Base-by-base conservation (phyloP, 2,888 invertebrate genomes). In the Acleris laterana region DNA sequence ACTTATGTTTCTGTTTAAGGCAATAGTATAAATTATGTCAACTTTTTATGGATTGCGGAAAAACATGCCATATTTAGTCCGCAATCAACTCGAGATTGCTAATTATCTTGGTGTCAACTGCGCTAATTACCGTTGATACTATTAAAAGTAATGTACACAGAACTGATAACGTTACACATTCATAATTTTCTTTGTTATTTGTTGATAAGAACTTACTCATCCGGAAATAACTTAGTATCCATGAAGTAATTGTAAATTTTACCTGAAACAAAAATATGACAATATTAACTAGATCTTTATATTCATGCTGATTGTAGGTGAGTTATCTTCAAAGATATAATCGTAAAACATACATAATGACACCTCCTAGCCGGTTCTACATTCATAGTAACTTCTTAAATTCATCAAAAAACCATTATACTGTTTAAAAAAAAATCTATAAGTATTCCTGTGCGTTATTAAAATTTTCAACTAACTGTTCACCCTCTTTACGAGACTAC, bases 41-140 rank as follows among this genome's bases (percentile, higher is more conserved):
- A 6, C n/a, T 56, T 56, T 65, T 56, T 61, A 65, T 61, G 65
- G 65, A 55, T 28, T 9, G n/a, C 64, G 64, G 65, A 61, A 61
- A 48, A 50, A 28, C 19, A 32, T 46, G 55, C 65, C 65, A 56
- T 65, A 65, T 61, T 50, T 50, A 65, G 65, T 44, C 20, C 19
- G 65, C 25, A 50, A 65, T 65, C 20, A 61, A 44, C 50, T 20
- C 48, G 49, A 50, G 60, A 65, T 56, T 65, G 65, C 56, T 61
- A 55, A 49, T 50, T 61, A 60, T 60, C 53, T 60, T 42, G 57
- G 65, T 38, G 65, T 55, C 56, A 56, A 56, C 32, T 61, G 4
- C 56, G 42, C 50, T 60, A 42, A 65, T 16, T 32, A 51, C 17
- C 6, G 32, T 13, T 20, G 3, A 20, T 55, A 49, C 49, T 20